A percentile compares a stretch with the other conserved stretches of the same genome.
Conservation (phyloP, 2,797 vertebrate species). For the Rachycentron canadum region DNA sequence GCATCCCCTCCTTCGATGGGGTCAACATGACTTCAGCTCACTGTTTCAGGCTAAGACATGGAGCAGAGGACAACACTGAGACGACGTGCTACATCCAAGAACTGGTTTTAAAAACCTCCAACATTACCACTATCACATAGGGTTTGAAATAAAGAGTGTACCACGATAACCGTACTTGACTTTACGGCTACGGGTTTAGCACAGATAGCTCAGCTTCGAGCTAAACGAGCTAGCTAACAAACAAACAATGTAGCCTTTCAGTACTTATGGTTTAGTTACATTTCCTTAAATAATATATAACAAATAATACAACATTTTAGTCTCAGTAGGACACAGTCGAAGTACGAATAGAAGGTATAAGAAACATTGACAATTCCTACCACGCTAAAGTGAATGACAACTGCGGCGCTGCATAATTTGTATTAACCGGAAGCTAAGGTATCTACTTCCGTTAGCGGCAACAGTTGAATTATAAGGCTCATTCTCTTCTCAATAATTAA, state of each 20-base stretch:
- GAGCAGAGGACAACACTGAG: not conserved
- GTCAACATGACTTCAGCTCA: constrained; percentile 76
- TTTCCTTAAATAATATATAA: fast-evolving
- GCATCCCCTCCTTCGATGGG: constrained; percentile 80
- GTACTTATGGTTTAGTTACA: fast-evolving
- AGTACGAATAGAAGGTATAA: not conserved
- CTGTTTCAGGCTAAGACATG: constrained; percentile 42
- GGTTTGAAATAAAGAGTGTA: not conserved
- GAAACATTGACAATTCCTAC: constrained; percentile 53
- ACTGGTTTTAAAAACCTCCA: fast-evolving
- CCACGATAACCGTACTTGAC: not conserved
- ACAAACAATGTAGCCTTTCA: not conserved
- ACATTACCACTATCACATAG: fast-evolving
- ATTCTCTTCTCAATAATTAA: not conserved
- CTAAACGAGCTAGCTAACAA: constrained; percentile 10
- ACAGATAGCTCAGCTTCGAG: not conserved
- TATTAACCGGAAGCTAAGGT: constrained; percentile 61
- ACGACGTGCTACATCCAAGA: not conserved
- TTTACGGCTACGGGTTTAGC: not conserved
- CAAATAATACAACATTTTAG: fast-evolving
- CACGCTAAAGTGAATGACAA: constrained; percentile 66
- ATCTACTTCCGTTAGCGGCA: constrained; percentile 39
- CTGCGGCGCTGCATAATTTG: constrained; percentile 72
- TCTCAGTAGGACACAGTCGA: fast-evolving
- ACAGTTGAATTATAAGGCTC: not conserved